These are phyloP conservation scores for Ciconia maguari DNA, from an alignment of 2,113 vertebrate genomes.

Conservation along the genomic window DNA sequence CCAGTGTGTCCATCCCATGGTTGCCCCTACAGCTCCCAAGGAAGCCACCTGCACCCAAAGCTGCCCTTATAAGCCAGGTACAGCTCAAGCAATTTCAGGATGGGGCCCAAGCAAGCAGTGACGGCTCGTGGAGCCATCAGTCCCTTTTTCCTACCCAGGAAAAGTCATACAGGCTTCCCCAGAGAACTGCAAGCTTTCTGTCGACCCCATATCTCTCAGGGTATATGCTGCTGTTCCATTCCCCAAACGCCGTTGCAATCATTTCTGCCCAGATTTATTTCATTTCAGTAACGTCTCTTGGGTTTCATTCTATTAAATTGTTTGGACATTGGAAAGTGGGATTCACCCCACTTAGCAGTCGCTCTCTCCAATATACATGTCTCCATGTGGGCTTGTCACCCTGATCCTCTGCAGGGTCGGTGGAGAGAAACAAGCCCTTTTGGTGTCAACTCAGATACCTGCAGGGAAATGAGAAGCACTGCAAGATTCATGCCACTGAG, in stretches of 20 bases:
- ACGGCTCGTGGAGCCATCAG: background rate
- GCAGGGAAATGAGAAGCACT: background rate
- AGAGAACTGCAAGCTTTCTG: background rate
- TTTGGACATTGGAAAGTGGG: slow-evolving; percentile 3
- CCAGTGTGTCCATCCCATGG: rapidly evolving
- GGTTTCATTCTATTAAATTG: slow-evolving; percentile 28
- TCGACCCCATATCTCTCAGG: background rate
- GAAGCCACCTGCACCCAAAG: background rate
- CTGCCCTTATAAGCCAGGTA: background rate
- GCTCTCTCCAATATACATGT: background rate
- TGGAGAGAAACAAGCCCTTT: background rate
- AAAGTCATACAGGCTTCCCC: background rate
- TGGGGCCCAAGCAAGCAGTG: background rate
- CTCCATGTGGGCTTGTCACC: background rate
- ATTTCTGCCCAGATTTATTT: slow-evolving; percentile 44
- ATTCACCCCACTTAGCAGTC: background rate
- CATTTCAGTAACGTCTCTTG: background rate
- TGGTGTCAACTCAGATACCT: background rate
- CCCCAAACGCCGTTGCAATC: background rate
- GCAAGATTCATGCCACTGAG: rapidly evolving
- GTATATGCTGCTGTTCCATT: background rate
- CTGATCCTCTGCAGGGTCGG: background rate
- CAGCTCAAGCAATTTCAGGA: background rate
- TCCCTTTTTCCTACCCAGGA: background rate
- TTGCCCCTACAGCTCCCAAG: background rate